These are phyloP conservation scores for Lepus timidus DNA, from an alignment of 2,113 vertebrate species.

Conservation along the genomic window DNA sequence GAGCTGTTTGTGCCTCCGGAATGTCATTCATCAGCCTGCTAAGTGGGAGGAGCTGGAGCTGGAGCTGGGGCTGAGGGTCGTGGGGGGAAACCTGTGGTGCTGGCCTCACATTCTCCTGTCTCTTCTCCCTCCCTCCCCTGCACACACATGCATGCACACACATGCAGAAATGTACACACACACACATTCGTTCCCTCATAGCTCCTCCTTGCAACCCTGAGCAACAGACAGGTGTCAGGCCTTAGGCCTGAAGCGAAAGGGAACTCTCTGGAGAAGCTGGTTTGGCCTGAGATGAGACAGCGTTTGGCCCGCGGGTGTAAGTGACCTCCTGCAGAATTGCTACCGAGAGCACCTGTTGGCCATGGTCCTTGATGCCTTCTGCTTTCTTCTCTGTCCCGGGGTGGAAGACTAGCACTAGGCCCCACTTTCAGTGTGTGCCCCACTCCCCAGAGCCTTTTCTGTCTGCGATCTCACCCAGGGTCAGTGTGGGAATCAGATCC, in stretches of 20 bases:
- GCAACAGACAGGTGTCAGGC: neutral
- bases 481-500: neutral
- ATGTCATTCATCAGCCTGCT: neutral
- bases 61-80: neutral
- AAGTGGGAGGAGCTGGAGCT: neutral
- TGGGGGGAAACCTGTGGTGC: neutral
- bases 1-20: neutral
- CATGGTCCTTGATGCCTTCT: neutral
- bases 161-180: neutral
- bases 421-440: fast-evolving
- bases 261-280: neutral
- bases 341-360: neutral
- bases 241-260: neutral
- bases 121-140: too few species aligned
- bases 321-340: neutral
- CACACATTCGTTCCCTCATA: fast-evolving
- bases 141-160: neutral
- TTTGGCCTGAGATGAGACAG: neutral
- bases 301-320: neutral
- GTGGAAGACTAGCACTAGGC: fast-evolving
- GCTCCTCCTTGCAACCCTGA: neutral
- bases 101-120: neutral
- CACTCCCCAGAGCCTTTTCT: neutral
- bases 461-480: neutral
- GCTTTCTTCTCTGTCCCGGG: neutral